Evolutionary conservation across 2,113 vertebrate genomes (phyloP), one percentile per base, ranked within the genome.

Genomic region (Etheostoma spectabile): DNA sequence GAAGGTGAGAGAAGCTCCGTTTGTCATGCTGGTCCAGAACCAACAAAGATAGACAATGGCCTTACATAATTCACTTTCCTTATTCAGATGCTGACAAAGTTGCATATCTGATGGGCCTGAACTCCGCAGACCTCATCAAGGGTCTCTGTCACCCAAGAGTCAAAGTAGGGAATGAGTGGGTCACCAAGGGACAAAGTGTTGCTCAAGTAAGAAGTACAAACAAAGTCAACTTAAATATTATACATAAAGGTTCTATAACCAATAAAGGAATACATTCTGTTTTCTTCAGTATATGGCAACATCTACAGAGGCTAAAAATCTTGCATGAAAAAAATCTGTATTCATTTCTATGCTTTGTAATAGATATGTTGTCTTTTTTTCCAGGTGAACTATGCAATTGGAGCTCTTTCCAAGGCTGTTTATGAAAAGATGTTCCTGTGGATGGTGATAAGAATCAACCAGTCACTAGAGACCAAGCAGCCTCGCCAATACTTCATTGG

Each of bases 151-250:
- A 95, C 62, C 97, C 97, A 11, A 92, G 97, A 59, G 96, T 97
- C 73, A 98, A 97, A 94, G 97, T 98, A 0, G 97, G 97, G 64
- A 97, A 97, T 5, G 96, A 98, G 78, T 97, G 96, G 81, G 97
- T 97, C 91, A 97, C 97, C 42, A 97, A 97, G 91, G 96, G 97
- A 45, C 97, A 98, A 86, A 98, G 87, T 92, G 96, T 98, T 21
- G 95, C 96, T 65, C 97, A 98, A 96, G 96, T 97, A 91, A 84
- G 81, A 68, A 61, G 3, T 11, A 42, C 16, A 15, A 68, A 21
- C 27, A 35, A 68, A 56, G 4, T 22, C 18, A 46, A 22, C 16
- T 56, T 56, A 12, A 42, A 42, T 52, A 0, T 16, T 27, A 46
- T 30, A 12, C 8, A 55, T 4, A 8, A 66, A 24, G 4, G 11